phyloP scores from a whole-genome alignment of 1,140 invertebrate species.

The Drosophila azteca region DNA sequence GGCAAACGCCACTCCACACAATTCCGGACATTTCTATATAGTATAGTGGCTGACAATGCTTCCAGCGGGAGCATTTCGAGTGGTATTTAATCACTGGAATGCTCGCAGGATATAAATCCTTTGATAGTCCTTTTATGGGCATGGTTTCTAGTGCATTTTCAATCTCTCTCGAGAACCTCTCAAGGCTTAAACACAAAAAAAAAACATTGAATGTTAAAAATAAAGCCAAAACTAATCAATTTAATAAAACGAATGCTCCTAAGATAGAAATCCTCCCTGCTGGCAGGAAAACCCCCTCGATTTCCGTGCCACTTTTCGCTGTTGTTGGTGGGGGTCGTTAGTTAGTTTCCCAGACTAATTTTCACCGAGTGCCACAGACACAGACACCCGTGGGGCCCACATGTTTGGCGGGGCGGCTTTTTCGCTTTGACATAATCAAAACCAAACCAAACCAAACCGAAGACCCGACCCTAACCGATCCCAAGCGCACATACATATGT shows the following conservation, averaged over 20 bases:
- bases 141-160: too few species aligned
- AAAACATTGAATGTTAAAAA: too few species aligned
- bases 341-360: conserved; percentile 43
- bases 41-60: neutral
- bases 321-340: conserved; percentile 10
- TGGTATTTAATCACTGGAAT: neutral
- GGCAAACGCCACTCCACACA: conserved; percentile 26
- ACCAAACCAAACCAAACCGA: conserved; percentile 33
- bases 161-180: too few species aligned
- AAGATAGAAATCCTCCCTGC: too few species aligned
- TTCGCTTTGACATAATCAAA: conserved; percentile 80
- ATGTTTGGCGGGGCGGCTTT: conserved; percentile 70
- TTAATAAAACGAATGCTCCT: too few species aligned
- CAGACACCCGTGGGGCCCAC: conserved; percentile 19
- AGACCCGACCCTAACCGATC: conserved; percentile 34
- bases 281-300: too few species aligned
- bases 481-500: conserved; percentile 37
- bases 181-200: too few species aligned
- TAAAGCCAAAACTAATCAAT: too few species aligned
- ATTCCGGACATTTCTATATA: conserved; percentile 10
- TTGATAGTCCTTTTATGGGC: too few species aligned
- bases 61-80: neutral
- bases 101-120: too few species aligned
- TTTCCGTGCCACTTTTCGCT: neutral
- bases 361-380: conserved; percentile 16